Evolutionary conservation across 2,797 vertebrate genomes (phyloP).

Genomic region (Cossypha niveicapilla): DNA sequence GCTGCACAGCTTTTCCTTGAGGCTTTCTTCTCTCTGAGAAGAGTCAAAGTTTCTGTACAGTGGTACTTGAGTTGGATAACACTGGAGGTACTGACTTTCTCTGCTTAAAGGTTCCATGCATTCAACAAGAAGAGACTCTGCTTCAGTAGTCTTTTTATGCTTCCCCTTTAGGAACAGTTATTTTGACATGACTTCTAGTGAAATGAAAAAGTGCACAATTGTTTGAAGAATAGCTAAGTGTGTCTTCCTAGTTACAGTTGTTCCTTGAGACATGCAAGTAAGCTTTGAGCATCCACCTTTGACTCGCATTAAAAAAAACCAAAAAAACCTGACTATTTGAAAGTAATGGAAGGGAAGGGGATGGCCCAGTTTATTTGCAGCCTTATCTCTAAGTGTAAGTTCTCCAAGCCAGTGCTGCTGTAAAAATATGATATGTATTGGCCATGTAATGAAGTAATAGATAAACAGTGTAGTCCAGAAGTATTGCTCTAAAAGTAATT

Average conservation of each 20-base stretch:
- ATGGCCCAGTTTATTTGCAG: not conserved
- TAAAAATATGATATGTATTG: not conserved
- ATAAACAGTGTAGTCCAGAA: not conserved
- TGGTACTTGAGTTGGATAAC: not conserved
- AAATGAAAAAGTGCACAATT: not conserved
- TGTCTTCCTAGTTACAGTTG: not conserved
- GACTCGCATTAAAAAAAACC: not conserved
- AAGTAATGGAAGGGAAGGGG: not conserved
- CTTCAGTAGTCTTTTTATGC: not conserved
- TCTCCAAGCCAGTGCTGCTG: not conserved
- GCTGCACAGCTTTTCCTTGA: not conserved
- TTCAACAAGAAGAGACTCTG: not conserved
- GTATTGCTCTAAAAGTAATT: not conserved
- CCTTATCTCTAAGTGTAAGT: not conserved
- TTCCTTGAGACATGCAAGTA: not conserved
- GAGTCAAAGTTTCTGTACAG: not conserved
- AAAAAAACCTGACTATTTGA: not conserved
- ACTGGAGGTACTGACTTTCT: not conserved
- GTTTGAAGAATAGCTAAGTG: not conserved
- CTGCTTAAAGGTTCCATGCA: not conserved
- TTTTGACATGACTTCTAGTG: not conserved
- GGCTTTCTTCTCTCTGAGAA: not conserved
- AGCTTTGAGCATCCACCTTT: not conserved
- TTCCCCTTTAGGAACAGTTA: not conserved
- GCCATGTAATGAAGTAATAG: not conserved